Conservation (phyloP, 2,888 invertebrate species). For the Alentia gelatinosa region DNA sequence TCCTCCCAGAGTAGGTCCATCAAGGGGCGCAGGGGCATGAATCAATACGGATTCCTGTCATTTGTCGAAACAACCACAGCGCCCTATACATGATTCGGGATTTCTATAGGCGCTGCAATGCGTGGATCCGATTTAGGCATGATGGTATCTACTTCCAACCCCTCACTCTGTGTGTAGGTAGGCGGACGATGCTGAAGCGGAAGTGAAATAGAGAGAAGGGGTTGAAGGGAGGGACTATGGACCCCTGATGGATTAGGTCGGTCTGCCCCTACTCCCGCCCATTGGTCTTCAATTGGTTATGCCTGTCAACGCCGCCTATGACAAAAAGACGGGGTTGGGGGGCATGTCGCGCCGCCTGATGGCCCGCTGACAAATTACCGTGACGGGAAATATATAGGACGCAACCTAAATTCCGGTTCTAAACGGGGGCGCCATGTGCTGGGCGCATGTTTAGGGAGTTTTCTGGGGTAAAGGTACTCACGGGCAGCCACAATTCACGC, state of each 20-base stretch:
- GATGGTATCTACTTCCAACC: no score
- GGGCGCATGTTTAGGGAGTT: neutral
- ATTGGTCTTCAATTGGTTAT: constrained; percentile 25
- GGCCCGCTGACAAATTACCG: neutral
- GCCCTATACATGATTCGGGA: no score
- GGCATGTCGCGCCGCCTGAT: neutral
- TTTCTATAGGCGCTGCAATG: no score
- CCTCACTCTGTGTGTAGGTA: no score
- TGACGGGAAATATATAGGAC: neutral
- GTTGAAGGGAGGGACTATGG: neutral
- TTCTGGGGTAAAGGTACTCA: neutral
- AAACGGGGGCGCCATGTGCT: neutral
- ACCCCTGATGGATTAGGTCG: constrained; percentile 3
- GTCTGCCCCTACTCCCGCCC: neutral
- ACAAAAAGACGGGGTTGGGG: neutral
- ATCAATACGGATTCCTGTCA: no score
- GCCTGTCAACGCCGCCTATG: neutral
- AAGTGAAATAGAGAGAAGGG: neutral
- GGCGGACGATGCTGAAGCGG: no score
- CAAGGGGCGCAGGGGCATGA: no score
- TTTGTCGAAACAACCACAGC: no score
- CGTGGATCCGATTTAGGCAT: no score
- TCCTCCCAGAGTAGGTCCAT: no score
- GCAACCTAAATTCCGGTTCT: neutral
- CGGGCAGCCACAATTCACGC: neutral